phyloP scores from a whole-genome alignment of 2,888 invertebrate species.

The Pheosia tremula region DNA sequence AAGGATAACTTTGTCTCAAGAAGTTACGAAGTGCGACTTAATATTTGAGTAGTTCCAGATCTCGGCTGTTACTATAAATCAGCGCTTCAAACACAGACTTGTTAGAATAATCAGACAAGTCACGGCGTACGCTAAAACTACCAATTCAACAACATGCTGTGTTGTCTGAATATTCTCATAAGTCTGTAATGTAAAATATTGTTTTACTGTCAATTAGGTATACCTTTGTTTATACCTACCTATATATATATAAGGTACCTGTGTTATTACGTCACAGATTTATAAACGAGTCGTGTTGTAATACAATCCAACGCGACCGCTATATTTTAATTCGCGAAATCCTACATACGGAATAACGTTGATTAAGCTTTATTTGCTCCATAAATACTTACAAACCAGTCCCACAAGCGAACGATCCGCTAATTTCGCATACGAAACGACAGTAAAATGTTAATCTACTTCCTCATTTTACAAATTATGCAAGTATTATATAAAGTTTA shows the following conservation, averaged over 20 bases:
- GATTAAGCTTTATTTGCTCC: slow-evolving; percentile 11
- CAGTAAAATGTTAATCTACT: slow-evolving; percentile 39
- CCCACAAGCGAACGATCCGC: slow-evolving; percentile 26
- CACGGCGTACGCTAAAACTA: too few species aligned
- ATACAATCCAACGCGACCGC: neutral
- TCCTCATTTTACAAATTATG: slow-evolving; percentile 49
- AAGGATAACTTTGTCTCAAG: too few species aligned
- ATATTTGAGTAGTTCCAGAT: too few species aligned
- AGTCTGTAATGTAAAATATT: too few species aligned
- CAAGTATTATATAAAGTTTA: slow-evolving; percentile 48
- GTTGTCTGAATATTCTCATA: too few species aligned
- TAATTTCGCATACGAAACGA: slow-evolving; percentile 26
- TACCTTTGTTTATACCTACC: too few species aligned
- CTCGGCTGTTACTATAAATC: too few species aligned
- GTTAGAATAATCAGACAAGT: too few species aligned
- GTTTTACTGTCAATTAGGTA: too few species aligned
- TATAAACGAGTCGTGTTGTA: neutral
- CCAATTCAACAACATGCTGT: too few species aligned
- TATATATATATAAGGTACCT: neutral
- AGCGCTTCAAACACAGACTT: too few species aligned
- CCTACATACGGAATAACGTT: neutral
- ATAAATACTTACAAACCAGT: slow-evolving; percentile 13
- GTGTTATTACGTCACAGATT: neutral
- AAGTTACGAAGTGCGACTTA: too few species aligned
- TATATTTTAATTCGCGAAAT: neutral